phyloP scores from a whole-genome alignment of 2,888 invertebrate genomes.

The Chrysolina oricalcia region DNA sequence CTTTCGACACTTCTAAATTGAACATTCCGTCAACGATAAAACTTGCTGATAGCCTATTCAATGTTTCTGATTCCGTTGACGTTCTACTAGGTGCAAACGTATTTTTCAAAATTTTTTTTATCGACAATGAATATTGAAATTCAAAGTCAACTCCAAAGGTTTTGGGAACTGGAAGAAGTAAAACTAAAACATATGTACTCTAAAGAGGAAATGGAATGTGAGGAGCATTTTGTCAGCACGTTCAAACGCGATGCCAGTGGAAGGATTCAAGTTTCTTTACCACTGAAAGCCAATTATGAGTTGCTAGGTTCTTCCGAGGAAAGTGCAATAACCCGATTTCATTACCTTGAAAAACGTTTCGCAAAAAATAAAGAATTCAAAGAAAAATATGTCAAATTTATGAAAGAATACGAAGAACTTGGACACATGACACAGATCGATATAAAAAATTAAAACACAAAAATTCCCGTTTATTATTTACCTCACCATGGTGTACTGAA shows the following conservation, averaged over 20 bases:
- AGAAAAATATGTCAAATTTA: constrained; percentile 5
- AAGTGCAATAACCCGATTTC: not conserved
- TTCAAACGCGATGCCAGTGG: not conserved
- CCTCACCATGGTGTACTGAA: constrained; percentile 58
- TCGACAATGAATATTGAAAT: not conserved
- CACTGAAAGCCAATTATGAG: not conserved
- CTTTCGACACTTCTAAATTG: constrained; percentile 5
- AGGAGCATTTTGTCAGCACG: constrained; percentile 15
- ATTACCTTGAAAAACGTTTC: constrained; percentile 21
- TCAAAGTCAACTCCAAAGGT: not conserved
- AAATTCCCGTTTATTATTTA: constrained; percentile 45
- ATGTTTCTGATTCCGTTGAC: constrained; percentile 28
- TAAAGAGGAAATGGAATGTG: constrained; percentile 26
- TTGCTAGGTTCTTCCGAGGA: not conserved
- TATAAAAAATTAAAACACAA: not conserved
- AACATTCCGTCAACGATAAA: constrained; percentile 8
- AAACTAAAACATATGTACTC: constrained; percentile 3
- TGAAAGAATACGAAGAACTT: constrained; percentile 37
- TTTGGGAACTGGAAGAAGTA: not conserved
- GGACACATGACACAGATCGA: constrained; percentile 54
- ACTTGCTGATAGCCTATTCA: constrained; percentile 30
- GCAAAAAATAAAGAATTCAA: constrained; percentile 17
- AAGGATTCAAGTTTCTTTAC: not conserved
- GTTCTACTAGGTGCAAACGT: constrained; percentile 36
- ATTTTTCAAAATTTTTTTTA: constrained; percentile 33